Percentiles rank a stretch among this genome's conserved stretches.
phyloP scores from a whole-genome alignment of 2,113 vertebrate species.

The Notarius quadriscutis region DNA sequence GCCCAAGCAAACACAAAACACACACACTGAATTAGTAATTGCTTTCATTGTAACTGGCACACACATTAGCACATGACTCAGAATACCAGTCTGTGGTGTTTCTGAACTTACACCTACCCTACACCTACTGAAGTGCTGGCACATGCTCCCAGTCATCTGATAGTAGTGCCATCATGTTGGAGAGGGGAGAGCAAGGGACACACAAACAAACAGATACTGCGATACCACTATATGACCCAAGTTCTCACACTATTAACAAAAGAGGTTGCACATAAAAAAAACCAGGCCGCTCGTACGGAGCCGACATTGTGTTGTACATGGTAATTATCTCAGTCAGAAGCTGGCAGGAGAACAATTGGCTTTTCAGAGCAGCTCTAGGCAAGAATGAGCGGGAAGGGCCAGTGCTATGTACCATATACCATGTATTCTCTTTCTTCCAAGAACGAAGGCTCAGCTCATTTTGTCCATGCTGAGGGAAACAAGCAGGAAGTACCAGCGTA shows the following conservation, averaged over 20 bases:
- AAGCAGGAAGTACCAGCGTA: constrained; percentile 38
- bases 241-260: constrained; percentile 66
- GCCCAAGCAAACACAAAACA: neutral
- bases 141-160: constrained; percentile 25
- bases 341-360: constrained; percentile 66
- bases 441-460: constrained; percentile 61
- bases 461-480: constrained; percentile 13
- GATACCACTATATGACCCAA: constrained; percentile 34
- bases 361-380: constrained; percentile 59
- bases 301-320: constrained; percentile 69
- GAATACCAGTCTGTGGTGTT: constrained; percentile 40
- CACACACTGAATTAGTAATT: constrained; percentile 27
- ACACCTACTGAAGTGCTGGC: constrained; percentile 29
- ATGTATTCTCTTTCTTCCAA: constrained; percentile 67
- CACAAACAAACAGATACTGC: constrained; percentile 47
- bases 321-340: constrained; percentile 68
- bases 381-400: constrained; percentile 54
- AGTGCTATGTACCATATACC: constrained; percentile 68
- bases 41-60: constrained; percentile 25
- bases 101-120: constrained; percentile 7
- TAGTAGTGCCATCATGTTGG: constrained; percentile 36
- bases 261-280: constrained; percentile 44
- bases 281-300: constrained; percentile 62
- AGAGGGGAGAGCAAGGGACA: constrained; percentile 40
- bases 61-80: constrained; percentile 29